Evolutionary conservation across 2,113 vertebrate genomes (phyloP), one percentile per base, ranked within the genome.

Genomic region (Bagarius yarrelli): DNA sequence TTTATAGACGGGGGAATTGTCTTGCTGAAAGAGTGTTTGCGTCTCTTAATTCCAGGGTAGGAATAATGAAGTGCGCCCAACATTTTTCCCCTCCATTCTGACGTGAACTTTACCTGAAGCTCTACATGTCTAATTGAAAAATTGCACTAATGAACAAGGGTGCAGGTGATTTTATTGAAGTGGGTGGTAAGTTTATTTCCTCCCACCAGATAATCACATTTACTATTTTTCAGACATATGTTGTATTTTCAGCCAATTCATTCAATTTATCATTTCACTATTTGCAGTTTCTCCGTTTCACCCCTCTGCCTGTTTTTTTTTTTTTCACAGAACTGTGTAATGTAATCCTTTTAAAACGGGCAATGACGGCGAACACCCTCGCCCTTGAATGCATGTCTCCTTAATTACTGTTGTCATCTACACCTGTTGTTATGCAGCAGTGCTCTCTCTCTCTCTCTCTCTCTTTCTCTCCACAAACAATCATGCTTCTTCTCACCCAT

Each of bases 351-450:
- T 74, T 55, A 18, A 81, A 81, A 55, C 11, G 32, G 59, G 30
- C 66, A 80, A 27, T 47, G 36, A 64, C 71, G 34, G 78, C 30
- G 13, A 13, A 81, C 40, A 74, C 79, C 14, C 32, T 23, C 9
- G 55, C 74, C 81, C 64, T 57, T 74, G 79, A 74, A 73, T 40
- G 70, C 1, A n/a, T 78, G 67, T 78, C 79, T 63, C 63, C 78
- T 79, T 85, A 85, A 85, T 81, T 81, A 81, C 70, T 78, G 76
- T 76, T 76, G 83, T 82, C 71, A 70, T 82, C 57, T 85, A 76
- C 81, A 85, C 84, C 84, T 85, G 81, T 83, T 85, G 84, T 85
- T 70, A 83, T 80, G 81, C 81, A 76, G 73, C 67, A 76, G 59
- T 73, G 19, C 66, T 79, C 81, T 40, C 73, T 36, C 66, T 81